Conservation (phyloP, 2,888 invertebrate genomes). For the Cataglyphis albicans region DNA sequence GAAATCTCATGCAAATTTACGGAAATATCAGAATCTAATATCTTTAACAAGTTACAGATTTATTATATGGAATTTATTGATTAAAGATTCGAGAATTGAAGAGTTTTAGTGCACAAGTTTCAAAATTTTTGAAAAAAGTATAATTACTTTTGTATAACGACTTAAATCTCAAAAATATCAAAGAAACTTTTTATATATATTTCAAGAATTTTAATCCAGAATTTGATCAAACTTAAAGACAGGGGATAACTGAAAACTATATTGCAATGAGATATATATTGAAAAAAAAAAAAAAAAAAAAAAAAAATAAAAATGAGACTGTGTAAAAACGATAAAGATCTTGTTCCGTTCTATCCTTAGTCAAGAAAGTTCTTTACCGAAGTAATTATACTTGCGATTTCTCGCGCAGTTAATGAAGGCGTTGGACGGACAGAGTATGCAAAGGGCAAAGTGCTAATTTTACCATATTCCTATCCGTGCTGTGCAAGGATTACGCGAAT, state of each 20-base stretch:
- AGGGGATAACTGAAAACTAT: not conserved
- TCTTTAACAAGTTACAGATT: not conserved
- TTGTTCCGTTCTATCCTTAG: constrained; percentile 18
- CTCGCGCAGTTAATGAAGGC: constrained; percentile 46
- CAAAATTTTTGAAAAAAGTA: not conserved
- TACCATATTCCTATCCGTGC: constrained; percentile 42
- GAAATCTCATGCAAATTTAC: not conserved
- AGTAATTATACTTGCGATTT: constrained; percentile 52
- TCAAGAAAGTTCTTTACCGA: constrained; percentile 28
- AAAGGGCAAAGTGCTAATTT: constrained; percentile 55
- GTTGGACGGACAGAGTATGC: constrained; percentile 37
- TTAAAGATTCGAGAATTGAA: not conserved
- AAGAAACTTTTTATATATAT: not conserved
- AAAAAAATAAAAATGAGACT: constrained; percentile 9
- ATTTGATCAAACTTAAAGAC: not conserved
- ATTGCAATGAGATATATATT: not conserved
- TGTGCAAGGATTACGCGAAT: constrained; percentile 50
- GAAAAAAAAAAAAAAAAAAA: not conserved
- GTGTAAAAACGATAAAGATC: constrained; percentile 18
- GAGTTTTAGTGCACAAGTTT: not conserved
- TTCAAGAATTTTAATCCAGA: not conserved
- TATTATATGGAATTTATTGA: not conserved
- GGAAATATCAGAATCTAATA: not conserved
- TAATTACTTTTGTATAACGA: not conserved
- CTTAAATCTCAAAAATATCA: not conserved